Conservation (phyloP, 2,797 vertebrate species). For the Falco cherrug region DNA sequence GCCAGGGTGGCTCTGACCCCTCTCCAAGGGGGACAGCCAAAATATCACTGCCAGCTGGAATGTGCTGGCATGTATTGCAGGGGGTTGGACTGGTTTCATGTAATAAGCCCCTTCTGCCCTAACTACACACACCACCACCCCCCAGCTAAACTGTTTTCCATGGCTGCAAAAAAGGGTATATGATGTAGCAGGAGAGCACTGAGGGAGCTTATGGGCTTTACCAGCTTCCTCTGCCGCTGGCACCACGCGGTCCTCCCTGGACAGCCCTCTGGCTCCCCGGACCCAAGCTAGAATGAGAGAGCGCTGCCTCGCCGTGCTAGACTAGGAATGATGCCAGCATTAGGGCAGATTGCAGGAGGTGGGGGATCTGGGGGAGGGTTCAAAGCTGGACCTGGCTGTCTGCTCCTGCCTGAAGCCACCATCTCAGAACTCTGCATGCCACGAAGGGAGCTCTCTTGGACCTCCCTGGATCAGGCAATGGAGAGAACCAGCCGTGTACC, state of each 20-base stretch:
- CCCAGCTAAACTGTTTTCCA: not conserved
- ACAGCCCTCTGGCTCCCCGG: not conserved
- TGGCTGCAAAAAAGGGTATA: not conserved
- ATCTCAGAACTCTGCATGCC: not conserved
- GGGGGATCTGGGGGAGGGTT: not conserved
- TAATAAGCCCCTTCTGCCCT: not conserved
- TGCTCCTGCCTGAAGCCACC: not conserved
- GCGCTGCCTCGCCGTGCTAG: rapidly evolving
- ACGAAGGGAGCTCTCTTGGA: not conserved
- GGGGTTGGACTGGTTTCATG: not conserved
- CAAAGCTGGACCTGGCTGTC: not conserved
- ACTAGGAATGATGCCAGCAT: rapidly evolving
- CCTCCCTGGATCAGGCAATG: not conserved
- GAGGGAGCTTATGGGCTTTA: not conserved
- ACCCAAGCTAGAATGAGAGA: too few species aligned
- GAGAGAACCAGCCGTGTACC: not conserved
- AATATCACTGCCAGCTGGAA: not conserved
- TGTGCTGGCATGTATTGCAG: rapidly evolving
- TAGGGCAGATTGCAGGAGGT: not conserved
- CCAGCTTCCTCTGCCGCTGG: not conserved
- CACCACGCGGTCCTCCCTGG: too few species aligned
- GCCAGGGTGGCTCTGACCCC: not conserved
- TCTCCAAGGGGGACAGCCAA: not conserved
- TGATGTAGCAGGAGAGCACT: not conserved
- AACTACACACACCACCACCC: not conserved